Evolutionary conservation across 2,888 invertebrate species (phyloP).

Genomic region (Toxonevra muliebris): DNA sequence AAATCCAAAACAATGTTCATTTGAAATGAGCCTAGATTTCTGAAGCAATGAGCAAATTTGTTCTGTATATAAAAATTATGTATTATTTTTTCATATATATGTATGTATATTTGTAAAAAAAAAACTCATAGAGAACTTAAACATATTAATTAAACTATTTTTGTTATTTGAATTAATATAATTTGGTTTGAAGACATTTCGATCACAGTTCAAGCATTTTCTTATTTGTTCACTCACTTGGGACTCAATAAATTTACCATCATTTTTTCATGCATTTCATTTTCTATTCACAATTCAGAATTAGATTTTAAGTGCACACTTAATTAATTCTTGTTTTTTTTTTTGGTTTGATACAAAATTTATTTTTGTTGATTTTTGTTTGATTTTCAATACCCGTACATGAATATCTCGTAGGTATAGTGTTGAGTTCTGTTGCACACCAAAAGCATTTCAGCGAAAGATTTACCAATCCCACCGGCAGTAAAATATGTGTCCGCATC

Average conservation of each 20-base stretch:
- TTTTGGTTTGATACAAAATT: slow-evolving; percentile 18
- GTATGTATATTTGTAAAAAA: no score
- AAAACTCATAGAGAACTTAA: no score
- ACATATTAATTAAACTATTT: no score
- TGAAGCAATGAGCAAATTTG: no score
- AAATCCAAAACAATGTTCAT: neutral
- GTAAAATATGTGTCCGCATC: slow-evolving; percentile 50
- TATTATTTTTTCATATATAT: no score
- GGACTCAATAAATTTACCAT: no score
- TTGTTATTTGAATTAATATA: no score
- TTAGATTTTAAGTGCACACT: neutral
- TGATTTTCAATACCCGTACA: slow-evolving; percentile 59
- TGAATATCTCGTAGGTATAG: slow-evolving; percentile 55
- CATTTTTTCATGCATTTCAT: no score
- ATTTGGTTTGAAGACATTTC: no score
- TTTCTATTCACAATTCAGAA: neutral
- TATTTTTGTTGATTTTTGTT: slow-evolving; percentile 1
- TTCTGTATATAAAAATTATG: no score
- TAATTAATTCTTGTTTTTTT: slow-evolving; percentile 23
- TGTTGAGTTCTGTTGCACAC: slow-evolving; percentile 50
- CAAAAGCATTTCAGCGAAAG: slow-evolving; percentile 50
- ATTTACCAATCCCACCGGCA: slow-evolving; percentile 52
- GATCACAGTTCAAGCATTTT: no score
- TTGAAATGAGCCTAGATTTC: neutral
- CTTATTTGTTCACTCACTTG: no score